Evolutionary conservation across 2,888 invertebrate species (phyloP).

Genomic region (Spodoptera picta): DNA sequence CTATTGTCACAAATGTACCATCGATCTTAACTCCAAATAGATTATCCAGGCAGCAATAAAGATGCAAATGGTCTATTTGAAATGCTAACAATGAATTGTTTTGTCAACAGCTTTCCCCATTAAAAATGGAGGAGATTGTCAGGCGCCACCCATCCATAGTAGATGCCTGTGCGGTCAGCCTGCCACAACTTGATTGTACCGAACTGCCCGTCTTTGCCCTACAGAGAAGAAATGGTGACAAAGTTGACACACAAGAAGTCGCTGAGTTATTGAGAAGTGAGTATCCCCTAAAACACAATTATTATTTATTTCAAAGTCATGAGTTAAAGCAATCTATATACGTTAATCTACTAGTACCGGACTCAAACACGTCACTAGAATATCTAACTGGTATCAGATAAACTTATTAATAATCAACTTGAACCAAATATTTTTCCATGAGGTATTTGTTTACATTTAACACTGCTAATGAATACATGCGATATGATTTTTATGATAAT

Average conservation of each 20-base stretch:
- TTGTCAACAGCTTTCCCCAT: conserved; percentile 63
- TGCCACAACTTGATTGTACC: conserved; percentile 59
- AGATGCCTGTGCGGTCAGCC: conserved; percentile 65
- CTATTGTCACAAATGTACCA: too few species aligned
- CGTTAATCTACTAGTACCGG: too few species aligned
- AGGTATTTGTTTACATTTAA: conserved; percentile 5
- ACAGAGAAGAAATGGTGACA: conserved; percentile 54
- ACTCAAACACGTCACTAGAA: neutral
- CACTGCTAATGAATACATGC: neutral
- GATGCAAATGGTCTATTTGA: neutral
- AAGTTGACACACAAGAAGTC: conserved; percentile 63
- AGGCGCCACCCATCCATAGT: conserved; percentile 63
- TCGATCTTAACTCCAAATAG: too few species aligned
- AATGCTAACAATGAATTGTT: neutral
- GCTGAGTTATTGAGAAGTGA: conserved; percentile 66
- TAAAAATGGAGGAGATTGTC: conserved; percentile 67
- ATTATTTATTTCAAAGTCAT: neutral
- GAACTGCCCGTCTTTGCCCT: conserved; percentile 68
- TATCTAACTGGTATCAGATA: neutral
- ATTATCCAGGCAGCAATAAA: too few species aligned
- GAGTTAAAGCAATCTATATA: too few species aligned
- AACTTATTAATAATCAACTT: neutral
- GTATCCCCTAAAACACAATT: conserved; percentile 17
- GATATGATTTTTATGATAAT: conserved; percentile 15
- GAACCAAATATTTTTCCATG: conserved; percentile 7